Evolutionary conservation across 1,140 invertebrate genomes (phyloP).

Genomic region (Microplitis demolitor): DNA sequence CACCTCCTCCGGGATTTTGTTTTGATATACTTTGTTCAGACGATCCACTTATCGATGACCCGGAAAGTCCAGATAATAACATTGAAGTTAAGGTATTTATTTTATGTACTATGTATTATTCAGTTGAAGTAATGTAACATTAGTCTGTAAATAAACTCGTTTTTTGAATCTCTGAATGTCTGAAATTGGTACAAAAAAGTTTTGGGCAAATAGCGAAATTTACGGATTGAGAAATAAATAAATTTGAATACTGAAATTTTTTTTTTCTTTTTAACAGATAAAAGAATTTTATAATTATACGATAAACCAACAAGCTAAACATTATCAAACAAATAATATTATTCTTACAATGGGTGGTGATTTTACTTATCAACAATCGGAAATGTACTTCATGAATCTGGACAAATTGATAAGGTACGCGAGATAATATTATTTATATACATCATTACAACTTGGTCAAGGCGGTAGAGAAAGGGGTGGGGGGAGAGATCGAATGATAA

Average conservation of each 20-base stretch:
- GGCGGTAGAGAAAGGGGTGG: no score
- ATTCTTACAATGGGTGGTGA: conserved; percentile 93
- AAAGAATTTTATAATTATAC: conserved; percentile 37
- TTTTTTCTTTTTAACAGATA: conserved; percentile 36
- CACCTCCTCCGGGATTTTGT: conserved; percentile 82
- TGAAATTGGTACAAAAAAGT: no score
- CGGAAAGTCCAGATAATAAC: conserved; percentile 71
- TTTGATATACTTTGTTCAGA: conserved; percentile 83
- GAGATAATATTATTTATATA: not conserved
- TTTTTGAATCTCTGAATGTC: not conserved
- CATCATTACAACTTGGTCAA: not conserved
- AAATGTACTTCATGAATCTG: conserved; percentile 84
- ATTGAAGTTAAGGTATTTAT: conserved; percentile 67
- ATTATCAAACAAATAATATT: conserved; percentile 74
- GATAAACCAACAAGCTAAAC: conserved; percentile 56
- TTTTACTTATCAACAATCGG: conserved; percentile 87
- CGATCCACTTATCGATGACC: conserved; percentile 77
- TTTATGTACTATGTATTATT: not conserved
- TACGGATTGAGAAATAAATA: no score
- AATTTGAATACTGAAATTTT: not conserved
- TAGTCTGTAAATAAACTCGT: not conserved
- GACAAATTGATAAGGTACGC: conserved; percentile 85
- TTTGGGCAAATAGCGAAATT: no score
- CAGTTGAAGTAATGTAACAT: not conserved
- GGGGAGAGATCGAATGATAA: no score